A percentile compares a stretch with the other conserved stretches of the same genome.
Evolutionary conservation across 2,113 vertebrate species (phyloP).

Genomic region (Pollimyrus isidori): DNA sequence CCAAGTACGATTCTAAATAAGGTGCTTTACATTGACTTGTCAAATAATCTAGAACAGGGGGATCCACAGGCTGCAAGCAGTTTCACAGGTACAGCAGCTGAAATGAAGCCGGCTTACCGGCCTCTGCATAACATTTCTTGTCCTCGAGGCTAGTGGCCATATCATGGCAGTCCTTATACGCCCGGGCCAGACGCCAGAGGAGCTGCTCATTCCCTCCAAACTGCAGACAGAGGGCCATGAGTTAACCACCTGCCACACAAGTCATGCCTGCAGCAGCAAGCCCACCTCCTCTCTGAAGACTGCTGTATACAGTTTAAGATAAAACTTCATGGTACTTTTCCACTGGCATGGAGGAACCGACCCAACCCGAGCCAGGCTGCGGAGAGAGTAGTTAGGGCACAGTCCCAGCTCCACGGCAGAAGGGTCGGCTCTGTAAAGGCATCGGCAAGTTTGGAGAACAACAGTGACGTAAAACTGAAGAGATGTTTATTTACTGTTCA

Average conservation of each 20-base stretch:
- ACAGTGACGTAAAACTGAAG: not conserved
- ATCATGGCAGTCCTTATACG: constrained; percentile 80
- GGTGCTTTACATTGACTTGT: not conserved
- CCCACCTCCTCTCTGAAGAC: not conserved
- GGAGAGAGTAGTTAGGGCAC: not conserved
- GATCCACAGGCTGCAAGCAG: not conserved
- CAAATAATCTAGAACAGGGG: not conserved
- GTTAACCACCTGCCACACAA: not conserved
- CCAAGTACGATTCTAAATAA: not conserved
- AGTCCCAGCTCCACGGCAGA: not conserved
- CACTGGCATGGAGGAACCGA: not conserved
- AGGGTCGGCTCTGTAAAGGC: not conserved
- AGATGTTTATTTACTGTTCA: not conserved
- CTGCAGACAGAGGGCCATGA: constrained; percentile 49
- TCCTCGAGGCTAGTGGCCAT: constrained; percentile 65
- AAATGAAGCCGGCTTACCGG: constrained; percentile 55
- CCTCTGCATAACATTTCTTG: constrained; percentile 72
- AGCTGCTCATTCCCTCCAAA: constrained; percentile 67
- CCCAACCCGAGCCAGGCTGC: not conserved
- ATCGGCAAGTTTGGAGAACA: not conserved
- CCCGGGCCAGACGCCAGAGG: constrained; percentile 81
- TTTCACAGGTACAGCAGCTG: not conserved
- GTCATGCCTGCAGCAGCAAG: not conserved
- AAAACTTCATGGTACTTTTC: not conserved
- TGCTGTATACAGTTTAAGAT: not conserved